phyloP scores from a whole-genome alignment of 2,113 vertebrate genomes.

The Epinephelus lanceolatus region DNA sequence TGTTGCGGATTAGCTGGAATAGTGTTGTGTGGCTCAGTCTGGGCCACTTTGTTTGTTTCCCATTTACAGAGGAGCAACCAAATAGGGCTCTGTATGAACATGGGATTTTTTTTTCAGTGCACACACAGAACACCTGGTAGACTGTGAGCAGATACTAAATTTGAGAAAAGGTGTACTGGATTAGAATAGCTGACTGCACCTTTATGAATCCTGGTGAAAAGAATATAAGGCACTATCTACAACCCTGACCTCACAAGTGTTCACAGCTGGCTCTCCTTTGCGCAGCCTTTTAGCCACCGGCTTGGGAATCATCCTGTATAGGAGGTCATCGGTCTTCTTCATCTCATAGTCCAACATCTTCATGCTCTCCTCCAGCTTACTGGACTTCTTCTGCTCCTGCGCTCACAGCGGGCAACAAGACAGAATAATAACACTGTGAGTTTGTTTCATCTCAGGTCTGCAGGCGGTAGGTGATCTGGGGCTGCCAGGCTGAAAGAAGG shows the following conservation, averaged over 20 bases:
- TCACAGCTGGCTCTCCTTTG: slow-evolving; percentile 85
- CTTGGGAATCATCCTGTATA: slow-evolving; percentile 87
- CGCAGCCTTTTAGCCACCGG: slow-evolving; percentile 84
- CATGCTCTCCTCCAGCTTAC: slow-evolving; percentile 86
- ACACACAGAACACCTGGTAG: too few species aligned
- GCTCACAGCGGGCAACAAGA: slow-evolving; percentile 13
- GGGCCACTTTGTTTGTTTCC: too few species aligned
- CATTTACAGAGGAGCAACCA: too few species aligned
- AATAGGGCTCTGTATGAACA: too few species aligned
- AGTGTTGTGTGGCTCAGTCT: too few species aligned
- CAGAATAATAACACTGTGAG: slow-evolving; percentile 25
- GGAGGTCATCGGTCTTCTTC: slow-evolving; percentile 86
- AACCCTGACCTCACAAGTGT: slow-evolving; percentile 84
- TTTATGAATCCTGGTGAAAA: too few species aligned
- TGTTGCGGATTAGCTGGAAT: too few species aligned
- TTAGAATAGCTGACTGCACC: too few species aligned
- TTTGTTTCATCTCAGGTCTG: slow-evolving; percentile 3
- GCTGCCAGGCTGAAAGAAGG: slow-evolving; percentile 15
- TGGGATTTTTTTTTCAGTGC: too few species aligned
- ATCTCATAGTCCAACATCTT: slow-evolving; percentile 88
- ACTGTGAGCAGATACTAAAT: too few species aligned
- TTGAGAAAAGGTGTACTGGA: too few species aligned
- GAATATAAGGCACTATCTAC: background rate
- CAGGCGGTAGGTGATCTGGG: background rate
- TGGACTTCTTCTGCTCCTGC: slow-evolving; percentile 85